A percentile compares a stretch with the other conserved stretches of the same genome.
phyloP scores from a whole-genome alignment of 2,113 vertebrate genomes.

The Sphyrna mokarran region DNA sequence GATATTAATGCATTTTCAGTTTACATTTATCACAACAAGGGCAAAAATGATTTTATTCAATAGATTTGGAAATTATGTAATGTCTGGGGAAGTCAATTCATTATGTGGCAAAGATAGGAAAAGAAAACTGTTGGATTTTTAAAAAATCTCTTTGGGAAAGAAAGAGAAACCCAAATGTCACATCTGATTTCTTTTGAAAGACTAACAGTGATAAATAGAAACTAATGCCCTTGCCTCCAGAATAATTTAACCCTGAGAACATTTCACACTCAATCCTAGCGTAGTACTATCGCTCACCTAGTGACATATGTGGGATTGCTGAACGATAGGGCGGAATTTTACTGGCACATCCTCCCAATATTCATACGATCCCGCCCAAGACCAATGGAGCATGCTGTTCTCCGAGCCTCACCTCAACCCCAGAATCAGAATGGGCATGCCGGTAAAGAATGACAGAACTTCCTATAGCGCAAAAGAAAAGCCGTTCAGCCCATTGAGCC shows the following conservation, averaged over 20 bases:
- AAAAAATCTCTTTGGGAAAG: not conserved
- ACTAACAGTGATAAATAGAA: not conserved
- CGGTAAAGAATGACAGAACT: too few relatives aligned
- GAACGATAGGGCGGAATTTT: too few relatives aligned
- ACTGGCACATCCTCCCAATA: too few relatives aligned
- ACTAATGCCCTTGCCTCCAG: not conserved
- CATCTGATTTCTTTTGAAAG: not conserved
- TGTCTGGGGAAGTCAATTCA: not conserved
- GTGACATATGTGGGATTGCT: not conserved
- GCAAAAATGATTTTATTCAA: not conserved
- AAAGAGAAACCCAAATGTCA: not conserved
- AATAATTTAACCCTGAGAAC: not conserved
- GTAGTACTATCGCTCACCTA: not conserved
- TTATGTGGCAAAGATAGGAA: not conserved
- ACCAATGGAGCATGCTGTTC: too few relatives aligned
- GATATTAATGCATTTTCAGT: not conserved
- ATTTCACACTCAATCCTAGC: not conserved
- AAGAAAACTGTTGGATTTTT: not conserved
- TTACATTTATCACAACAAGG: not conserved
- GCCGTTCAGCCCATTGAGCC: too few relatives aligned
- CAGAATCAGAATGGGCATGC: too few relatives aligned
- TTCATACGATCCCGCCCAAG: too few relatives aligned
- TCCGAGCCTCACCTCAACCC: too few relatives aligned
- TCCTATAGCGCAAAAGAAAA: too few relatives aligned
- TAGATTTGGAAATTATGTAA: not conserved